Base-by-base conservation (phyloP, 2,797 vertebrate genomes). In the Brachyalestes nurse region DNA sequence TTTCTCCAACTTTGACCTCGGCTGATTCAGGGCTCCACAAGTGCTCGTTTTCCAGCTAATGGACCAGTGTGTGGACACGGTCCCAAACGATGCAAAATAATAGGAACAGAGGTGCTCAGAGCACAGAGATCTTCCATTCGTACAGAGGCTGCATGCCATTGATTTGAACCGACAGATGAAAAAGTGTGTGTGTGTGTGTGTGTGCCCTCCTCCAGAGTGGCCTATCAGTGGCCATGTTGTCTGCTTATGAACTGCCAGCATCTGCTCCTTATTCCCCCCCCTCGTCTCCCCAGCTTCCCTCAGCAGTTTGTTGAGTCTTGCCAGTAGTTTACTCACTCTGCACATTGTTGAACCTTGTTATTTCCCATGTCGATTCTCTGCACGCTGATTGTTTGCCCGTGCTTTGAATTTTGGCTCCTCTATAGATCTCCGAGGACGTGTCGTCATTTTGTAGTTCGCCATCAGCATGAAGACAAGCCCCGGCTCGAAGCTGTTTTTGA, bases 101-200 rank as follows among this genome's bases (percentile, higher is more conserved):
- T 75, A 45, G 34, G 47, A 76, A 62, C 6, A 13, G 23, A 25
- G 16, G 23, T 2, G 61, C 42, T 45, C 40, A 62, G 16, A 19
- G 42, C 34, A 71, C 61, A 47, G 17, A 71, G 69, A 70, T 38
- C 51, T 53, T 75, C 42, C 47, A 70, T 79, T 79, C 81, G 74
- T 67, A 53, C 42, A 82, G 38, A 77, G 70, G 19, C 28, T 64
- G 62, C n/a, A 79, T 66, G 42, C 25, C 69, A 75, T 62, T 84
- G 64, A 84, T 82, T 86, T 71, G 34, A 42, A 2, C 64, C 60
- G 51, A 82, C 72, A 73, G 51, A 66, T 66, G 69, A 71, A 60
- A 79, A 76, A 79, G 13, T 45, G 42, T 45, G 42, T 45, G 42
- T 64, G 77, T 79, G 53, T 62, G 71, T 67, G 79, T 53, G 72